phyloP scores from a whole-genome alignment of 2,797 vertebrate genomes.

The Pteropus rufus region DNA sequence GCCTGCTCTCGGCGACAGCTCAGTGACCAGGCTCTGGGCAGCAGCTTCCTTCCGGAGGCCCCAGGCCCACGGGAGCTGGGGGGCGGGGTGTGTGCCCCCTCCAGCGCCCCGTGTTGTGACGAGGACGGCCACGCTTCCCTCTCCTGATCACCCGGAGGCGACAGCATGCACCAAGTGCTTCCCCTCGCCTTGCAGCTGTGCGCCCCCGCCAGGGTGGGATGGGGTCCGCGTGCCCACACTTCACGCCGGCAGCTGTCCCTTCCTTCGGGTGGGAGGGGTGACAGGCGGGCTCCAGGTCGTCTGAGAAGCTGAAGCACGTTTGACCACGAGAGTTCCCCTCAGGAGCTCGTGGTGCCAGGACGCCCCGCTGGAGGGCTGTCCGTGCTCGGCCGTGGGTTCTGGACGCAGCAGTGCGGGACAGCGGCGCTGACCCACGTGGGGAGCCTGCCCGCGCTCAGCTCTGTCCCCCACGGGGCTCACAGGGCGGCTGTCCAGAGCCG shows the following conservation, averaged over 20 bases:
- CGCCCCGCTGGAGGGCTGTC: too few relatives aligned
- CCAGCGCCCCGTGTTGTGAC: too few relatives aligned
- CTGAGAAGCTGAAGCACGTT: not conserved
- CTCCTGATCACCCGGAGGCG: too few relatives aligned
- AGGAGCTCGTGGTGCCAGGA: not conserved
- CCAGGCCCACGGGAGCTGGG: not conserved
- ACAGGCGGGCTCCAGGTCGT: too few relatives aligned
- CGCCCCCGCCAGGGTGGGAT: not conserved
- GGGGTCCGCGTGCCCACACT: rapidly evolving
- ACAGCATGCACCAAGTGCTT: too few relatives aligned
- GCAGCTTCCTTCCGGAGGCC: not conserved
- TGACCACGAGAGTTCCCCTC: not conserved
- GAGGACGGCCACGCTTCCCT: too few relatives aligned
- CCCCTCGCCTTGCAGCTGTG: not conserved
- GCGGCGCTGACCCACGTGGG: too few relatives aligned
- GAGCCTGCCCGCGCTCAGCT: not conserved
- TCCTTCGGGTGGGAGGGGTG: rapidly evolving
- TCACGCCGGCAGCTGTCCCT: too few relatives aligned
- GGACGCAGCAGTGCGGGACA: too few relatives aligned
- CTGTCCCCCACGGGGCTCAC: not conserved
- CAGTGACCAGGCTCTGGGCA: not conserved
- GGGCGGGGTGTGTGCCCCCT: too few relatives aligned
- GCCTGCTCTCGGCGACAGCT: not conserved
- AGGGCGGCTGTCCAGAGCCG: not conserved
- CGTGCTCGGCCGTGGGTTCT: not conserved